Percentiles rank a stretch among this genome's conserved stretches.
Evolutionary conservation across 2,797 vertebrate species (phyloP).

Genomic region (Cossypha polioptera): DNA sequence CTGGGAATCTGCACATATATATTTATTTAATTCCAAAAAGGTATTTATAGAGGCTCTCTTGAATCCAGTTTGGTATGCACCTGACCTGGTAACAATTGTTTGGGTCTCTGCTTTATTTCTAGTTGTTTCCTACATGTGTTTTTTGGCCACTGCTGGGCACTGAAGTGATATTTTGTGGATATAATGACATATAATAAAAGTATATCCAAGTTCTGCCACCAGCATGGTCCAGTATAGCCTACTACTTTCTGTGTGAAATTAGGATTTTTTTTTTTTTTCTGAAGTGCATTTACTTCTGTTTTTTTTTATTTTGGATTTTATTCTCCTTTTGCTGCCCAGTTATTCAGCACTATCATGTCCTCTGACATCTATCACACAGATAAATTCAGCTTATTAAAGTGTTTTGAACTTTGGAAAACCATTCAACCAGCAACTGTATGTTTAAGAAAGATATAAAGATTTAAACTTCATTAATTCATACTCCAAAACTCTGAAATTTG

Average conservation of each 20-base stretch:
- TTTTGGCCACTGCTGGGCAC: not conserved
- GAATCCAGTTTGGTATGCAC: not conserved
- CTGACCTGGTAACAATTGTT: not conserved
- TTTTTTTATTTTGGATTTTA: not conserved
- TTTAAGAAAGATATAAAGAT: not conserved
- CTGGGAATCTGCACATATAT: not conserved
- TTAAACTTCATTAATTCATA: not conserved
- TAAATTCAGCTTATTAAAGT: fast-evolving
- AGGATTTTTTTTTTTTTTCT: not conserved
- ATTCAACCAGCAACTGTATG: not conserved
- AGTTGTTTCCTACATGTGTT: not conserved
- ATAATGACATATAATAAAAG: not conserved
- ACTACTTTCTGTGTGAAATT: not conserved
- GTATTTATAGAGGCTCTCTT: not conserved
- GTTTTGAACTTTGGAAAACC: not conserved
- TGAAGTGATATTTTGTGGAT: not conserved
- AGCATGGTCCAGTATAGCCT: not conserved
- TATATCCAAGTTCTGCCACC: no score
- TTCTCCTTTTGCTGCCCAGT: not conserved
- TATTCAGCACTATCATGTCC: not conserved
- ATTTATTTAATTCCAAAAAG: not conserved
- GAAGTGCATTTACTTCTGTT: fast-evolving
- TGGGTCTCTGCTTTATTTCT: not conserved
- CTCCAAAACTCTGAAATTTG: not conserved
- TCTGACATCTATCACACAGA: no score